Evolutionary conservation across 2,797 vertebrate genomes (phyloP).

Genomic region (Sylvilagus floridanus): DNA sequence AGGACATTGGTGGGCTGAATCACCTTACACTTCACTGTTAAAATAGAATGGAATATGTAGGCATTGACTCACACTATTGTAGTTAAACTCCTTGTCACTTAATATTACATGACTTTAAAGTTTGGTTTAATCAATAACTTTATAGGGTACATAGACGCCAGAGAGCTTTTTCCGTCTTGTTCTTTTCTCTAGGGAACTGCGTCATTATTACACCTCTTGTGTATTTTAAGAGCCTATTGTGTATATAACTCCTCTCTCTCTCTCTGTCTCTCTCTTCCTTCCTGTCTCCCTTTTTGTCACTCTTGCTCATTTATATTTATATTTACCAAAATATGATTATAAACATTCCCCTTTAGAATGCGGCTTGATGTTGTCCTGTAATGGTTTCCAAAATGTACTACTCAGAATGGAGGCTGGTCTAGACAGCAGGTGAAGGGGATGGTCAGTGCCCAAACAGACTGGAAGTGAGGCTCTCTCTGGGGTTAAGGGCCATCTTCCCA

Average conservation of each 20-base stretch:
- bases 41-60: constrained; percentile 57
- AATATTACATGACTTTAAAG: background rate
- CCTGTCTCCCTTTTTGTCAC: background rate
- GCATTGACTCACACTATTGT: constrained; percentile 47
- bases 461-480: background rate
- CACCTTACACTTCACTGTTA: constrained; percentile 53
- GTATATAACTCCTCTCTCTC: background rate
- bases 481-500: background rate
- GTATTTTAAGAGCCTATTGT: constrained; percentile 49
- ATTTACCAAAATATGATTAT: constrained; percentile 29
- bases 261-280: too few relatives aligned
- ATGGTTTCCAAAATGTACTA: background rate
- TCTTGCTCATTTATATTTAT: background rate
- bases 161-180: constrained; percentile 13
- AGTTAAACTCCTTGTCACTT: constrained; percentile 63
- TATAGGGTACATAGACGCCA: background rate
- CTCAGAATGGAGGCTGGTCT: background rate
- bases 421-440: background rate
- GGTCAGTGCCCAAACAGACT: background rate
- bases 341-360: background rate
- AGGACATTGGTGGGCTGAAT: constrained; percentile 37
- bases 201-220: background rate
- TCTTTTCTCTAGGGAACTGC: background rate
- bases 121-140: constrained; percentile 47
- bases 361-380: background rate